Conservation (phyloP, 2,888 invertebrate genomes). For the Hyposoter didymator region DNA sequence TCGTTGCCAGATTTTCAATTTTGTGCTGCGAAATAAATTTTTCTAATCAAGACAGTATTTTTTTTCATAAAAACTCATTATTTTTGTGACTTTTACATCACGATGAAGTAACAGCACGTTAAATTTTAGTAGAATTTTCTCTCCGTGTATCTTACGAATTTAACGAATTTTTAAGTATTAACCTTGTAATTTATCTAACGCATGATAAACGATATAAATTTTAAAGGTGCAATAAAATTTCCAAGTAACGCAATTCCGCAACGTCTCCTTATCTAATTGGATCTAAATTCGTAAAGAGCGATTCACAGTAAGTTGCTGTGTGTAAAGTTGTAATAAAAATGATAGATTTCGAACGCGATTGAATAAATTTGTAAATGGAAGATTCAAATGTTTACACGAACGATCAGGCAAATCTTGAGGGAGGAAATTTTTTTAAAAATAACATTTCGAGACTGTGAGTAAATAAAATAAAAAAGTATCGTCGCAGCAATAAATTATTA, state of each 20-base stretch:
- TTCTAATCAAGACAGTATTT: too few relatives aligned
- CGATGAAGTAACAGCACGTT: too few relatives aligned
- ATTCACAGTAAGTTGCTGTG: not conserved
- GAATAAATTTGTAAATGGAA: not conserved
- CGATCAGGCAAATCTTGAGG: not conserved
- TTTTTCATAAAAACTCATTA: too few relatives aligned
- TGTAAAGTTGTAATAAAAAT: not conserved
- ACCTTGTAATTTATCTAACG: too few relatives aligned
- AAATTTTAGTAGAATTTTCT: too few relatives aligned
- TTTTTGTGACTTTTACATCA: too few relatives aligned
- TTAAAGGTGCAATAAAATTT: constrained; percentile 33
- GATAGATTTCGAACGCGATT: not conserved
- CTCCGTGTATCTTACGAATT: too few relatives aligned
- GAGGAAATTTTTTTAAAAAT: not conserved
- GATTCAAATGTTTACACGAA: not conserved
- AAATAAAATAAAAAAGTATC: not conserved
- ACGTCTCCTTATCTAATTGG: not conserved
- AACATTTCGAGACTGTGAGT: too few relatives aligned
- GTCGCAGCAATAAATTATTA: not conserved
- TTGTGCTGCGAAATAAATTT: too few relatives aligned
- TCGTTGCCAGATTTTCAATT: too few relatives aligned
- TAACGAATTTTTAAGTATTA: too few relatives aligned
- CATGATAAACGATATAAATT: too few relatives aligned
- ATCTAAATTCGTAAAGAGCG: not conserved
- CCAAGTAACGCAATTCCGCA: not conserved